phyloP scores from a whole-genome alignment of 2,888 invertebrate species.

The Microchrysa polita region DNA sequence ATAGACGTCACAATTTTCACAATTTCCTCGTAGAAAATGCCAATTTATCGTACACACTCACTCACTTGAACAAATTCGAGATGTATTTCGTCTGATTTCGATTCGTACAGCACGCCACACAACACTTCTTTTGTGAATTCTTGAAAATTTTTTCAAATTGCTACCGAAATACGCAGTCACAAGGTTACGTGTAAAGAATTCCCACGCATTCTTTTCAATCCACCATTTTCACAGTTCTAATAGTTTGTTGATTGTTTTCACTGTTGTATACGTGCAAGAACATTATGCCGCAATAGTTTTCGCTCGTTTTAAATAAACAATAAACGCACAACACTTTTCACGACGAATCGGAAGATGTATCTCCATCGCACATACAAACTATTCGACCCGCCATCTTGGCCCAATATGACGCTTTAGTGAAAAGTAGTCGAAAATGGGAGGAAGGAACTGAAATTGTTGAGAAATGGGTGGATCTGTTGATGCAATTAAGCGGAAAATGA shows the following conservation, averaged over 20 bases:
- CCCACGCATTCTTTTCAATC: slow-evolving; percentile 47
- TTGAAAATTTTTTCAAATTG: slow-evolving; percentile 50
- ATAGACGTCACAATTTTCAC: neutral
- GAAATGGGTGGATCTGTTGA: neutral
- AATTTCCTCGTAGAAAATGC: slow-evolving; percentile 12
- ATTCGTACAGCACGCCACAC: slow-evolving; percentile 38
- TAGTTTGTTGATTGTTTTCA: neutral
- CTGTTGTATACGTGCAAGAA: neutral
- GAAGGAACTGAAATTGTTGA: neutral
- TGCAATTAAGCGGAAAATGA: no score
- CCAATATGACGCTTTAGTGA: slow-evolving; percentile 48
- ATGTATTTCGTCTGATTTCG: slow-evolving; percentile 32
- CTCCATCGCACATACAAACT: slow-evolving; percentile 54
- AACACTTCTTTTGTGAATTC: slow-evolving; percentile 38
- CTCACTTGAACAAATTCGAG: slow-evolving; percentile 13
- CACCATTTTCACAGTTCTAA: neutral
- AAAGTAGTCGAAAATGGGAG: neutral
- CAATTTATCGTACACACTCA: slow-evolving; percentile 26
- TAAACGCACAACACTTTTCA: slow-evolving; percentile 25
- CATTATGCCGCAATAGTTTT: slow-evolving; percentile 18
- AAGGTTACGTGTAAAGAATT: slow-evolving; percentile 60
- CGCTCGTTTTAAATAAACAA: neutral
- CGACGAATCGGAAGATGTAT: slow-evolving; percentile 9
- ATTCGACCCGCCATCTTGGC: slow-evolving; percentile 53
- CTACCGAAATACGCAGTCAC: slow-evolving; percentile 64